Percentiles rank a stretch among this genome's conserved stretches.
These are phyloP conservation scores for Pipistrellus pipistrellus DNA, from an alignment of 2,797 vertebrate species.

Conservation along the genomic window DNA sequence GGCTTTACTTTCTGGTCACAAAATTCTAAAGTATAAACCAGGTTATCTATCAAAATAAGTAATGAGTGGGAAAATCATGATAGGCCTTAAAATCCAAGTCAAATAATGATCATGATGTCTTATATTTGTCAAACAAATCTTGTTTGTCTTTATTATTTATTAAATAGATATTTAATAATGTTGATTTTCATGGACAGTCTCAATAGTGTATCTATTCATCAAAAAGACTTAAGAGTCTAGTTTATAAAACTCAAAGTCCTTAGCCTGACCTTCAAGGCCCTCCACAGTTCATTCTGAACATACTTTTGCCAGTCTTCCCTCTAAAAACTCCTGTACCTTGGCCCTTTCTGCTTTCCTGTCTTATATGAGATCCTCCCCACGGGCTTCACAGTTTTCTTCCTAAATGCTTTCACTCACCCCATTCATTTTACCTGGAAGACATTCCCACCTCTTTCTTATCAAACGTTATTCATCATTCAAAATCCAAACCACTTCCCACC, in stretches of 20 bases:
- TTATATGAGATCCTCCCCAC: not conserved
- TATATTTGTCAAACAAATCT: not conserved
- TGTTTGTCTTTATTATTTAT: constrained; percentile 5
- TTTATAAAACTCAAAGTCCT: not conserved
- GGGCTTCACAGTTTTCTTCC: not conserved
- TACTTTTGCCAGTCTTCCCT: not conserved
- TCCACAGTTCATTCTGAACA: not conserved
- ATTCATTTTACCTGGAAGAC: not conserved
- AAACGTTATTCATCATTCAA: not conserved
- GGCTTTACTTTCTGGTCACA: constrained; percentile 14
- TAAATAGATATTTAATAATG: constrained; percentile 30
- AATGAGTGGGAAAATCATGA: constrained; percentile 51
- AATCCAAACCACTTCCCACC: not conserved
- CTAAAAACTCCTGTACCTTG: not conserved
- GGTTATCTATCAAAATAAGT: not conserved
- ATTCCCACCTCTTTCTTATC: not conserved
- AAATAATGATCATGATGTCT: constrained; percentile 3
- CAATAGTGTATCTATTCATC: not conserved
- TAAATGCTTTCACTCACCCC: not conserved
- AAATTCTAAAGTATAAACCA: constrained; percentile 13
- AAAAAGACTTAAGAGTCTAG: not conserved
- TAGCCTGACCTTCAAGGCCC: not conserved
- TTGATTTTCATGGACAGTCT: constrained; percentile 22
- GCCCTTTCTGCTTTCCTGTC: not conserved
- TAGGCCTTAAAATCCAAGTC: constrained; percentile 38